Percentiles rank a stretch among this genome's conserved stretches.
phyloP scores from a whole-genome alignment of 2,113 vertebrate species.

The Nestor notabilis region DNA sequence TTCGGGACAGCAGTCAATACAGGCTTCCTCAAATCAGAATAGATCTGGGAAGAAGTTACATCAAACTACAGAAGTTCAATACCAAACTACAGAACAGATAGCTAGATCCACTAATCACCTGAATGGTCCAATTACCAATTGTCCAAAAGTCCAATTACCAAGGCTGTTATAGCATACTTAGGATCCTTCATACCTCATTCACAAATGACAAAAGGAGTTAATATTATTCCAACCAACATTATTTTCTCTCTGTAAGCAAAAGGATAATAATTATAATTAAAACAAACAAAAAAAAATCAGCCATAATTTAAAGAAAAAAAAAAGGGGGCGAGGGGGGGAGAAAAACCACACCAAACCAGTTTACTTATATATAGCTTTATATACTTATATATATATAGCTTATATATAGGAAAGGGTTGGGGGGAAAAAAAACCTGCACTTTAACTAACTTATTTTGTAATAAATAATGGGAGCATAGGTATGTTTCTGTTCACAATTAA shows the following conservation, averaged over 20 bases:
- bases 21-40: background rate
- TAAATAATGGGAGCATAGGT: conserved; percentile 46
- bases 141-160: background rate
- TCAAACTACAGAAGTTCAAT: conserved; percentile 1
- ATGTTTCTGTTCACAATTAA: conserved; percentile 8
- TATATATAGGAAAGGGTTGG: background rate
- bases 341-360: background rate
- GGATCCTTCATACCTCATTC: background rate
- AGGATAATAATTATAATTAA: background rate
- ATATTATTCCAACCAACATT: background rate
- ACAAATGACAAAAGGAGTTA: background rate
- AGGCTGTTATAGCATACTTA: background rate
- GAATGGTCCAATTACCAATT: background rate
- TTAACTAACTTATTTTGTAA: conserved; percentile 51
- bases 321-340: background rate
- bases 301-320: background rate
- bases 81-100: background rate
- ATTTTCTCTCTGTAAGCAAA: background rate
- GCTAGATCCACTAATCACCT: background rate
- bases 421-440: background rate
- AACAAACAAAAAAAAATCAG: background rate
- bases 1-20: background rate
- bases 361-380: background rate
- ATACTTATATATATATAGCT: background rate
- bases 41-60: background rate